Evolutionary conservation across 2,113 vertebrate genomes (phyloP).

Genomic region (Excalfactoria chinensis): DNA sequence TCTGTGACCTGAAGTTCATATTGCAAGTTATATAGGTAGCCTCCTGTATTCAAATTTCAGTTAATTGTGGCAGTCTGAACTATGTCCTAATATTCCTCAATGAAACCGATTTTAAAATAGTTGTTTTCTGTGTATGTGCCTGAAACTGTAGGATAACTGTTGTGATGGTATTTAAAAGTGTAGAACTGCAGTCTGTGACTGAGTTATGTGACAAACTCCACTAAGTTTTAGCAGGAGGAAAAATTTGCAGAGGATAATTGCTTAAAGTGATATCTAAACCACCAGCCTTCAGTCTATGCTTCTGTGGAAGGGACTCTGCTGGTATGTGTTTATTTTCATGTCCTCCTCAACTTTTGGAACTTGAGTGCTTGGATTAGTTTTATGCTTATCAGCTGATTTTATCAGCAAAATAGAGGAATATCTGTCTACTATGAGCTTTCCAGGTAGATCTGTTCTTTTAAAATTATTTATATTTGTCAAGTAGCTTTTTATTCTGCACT

Average conservation of each 20-base stretch:
- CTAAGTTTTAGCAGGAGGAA: not conserved
- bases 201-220: not conserved
- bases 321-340: not conserved
- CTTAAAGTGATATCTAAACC: not conserved
- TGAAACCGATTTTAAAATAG: not conserved
- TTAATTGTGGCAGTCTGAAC: not conserved
- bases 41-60: not conserved
- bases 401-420: not conserved
- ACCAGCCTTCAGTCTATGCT: not conserved
- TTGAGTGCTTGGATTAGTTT: not conserved
- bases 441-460: not conserved
- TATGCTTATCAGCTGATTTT: too few species aligned
- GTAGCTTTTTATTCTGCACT: not conserved
- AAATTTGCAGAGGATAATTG: not conserved
- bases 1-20: not conserved
- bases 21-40: not conserved
- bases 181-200: not conserved
- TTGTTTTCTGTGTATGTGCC: not conserved
- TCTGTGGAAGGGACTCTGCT: not conserved
- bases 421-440: not conserved
- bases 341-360: not conserved
- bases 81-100: not conserved
- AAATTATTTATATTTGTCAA: not conserved
- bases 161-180: not conserved
- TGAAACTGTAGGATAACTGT: not conserved